Percentiles rank a stretch among this genome's conserved stretches.
These are phyloP conservation scores for Xiphophorus maculatus DNA, from an alignment of 2,113 vertebrate genomes.

Conservation along the genomic window DNA sequence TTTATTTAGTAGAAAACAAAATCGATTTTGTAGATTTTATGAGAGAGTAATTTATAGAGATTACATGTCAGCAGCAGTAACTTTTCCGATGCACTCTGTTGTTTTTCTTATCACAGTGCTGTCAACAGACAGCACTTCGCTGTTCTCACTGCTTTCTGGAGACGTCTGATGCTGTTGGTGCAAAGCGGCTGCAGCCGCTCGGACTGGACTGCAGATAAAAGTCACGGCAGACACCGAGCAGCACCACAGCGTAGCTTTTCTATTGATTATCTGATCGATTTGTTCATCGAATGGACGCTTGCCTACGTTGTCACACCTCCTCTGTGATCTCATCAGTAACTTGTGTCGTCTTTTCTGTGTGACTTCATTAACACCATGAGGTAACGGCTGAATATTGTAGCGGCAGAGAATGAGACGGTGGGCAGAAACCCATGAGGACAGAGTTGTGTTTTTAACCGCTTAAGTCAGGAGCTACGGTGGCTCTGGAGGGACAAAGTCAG, in stretches of 20 bases:
- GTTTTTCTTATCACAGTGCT: not conserved
- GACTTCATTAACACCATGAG: slow-evolving; percentile 42
- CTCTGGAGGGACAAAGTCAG: not conserved
- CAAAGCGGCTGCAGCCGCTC: not conserved
- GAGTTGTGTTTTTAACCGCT: not conserved
- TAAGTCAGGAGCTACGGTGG: not conserved
- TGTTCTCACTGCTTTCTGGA: not conserved
- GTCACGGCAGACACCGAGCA: not conserved
- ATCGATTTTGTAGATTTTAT: not conserved
- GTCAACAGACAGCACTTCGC: not conserved
- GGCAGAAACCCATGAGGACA: not conserved
- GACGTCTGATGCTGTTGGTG: not conserved
- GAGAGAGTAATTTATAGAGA: not conserved
- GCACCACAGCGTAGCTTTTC: not conserved
- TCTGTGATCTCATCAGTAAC: not conserved
- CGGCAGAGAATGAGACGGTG: not conserved
- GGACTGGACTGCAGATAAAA: not conserved
- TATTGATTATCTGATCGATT: not conserved
- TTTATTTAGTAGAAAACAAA: too few species aligned
- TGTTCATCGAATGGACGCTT: not conserved
- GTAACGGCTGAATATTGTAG: slow-evolving; percentile 6
- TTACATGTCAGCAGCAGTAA: not conserved
- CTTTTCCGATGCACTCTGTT: not conserved
- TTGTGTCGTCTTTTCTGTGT: slow-evolving; percentile 14
- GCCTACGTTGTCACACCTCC: not conserved